These are phyloP conservation scores for Condylostylus longicornis DNA, from an alignment of 1,140 invertebrate species.

Conservation along the genomic window DNA sequence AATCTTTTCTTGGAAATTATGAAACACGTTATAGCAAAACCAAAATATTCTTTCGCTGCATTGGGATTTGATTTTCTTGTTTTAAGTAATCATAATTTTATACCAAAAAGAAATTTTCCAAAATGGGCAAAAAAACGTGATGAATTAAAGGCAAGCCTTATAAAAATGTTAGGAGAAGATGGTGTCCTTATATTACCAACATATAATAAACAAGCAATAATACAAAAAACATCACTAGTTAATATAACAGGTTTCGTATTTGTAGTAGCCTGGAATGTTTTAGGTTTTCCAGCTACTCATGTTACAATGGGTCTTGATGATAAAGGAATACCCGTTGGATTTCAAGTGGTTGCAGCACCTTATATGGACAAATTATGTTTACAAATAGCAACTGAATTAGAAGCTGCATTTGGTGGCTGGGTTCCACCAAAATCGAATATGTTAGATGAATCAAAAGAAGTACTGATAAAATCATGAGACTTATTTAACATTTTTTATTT, in stretches of 20 bases:
- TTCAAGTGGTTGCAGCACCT: slow-evolving; percentile 51
- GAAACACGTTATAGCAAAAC: no score
- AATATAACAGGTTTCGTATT: slow-evolving; percentile 48
- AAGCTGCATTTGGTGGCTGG: slow-evolving; percentile 71
- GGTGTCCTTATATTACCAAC: slow-evolving; percentile 65
- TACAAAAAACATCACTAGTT: slow-evolving; percentile 43
- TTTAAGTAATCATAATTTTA: no score
- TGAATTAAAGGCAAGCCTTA: no score
- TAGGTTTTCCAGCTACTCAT: slow-evolving; percentile 59
- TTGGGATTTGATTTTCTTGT: no score
- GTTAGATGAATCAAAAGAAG: no score
- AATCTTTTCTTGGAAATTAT: no score
- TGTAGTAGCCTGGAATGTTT: slow-evolving; percentile 55
- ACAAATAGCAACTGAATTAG: slow-evolving; percentile 59
- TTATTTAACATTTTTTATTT: background rate
- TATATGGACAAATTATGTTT: slow-evolving; percentile 58
- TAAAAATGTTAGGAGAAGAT: slow-evolving; percentile 39
- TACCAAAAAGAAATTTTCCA: no score
- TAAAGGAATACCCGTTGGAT: slow-evolving; percentile 51
- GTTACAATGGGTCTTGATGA: slow-evolving; percentile 49
- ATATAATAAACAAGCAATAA: slow-evolving; percentile 44
- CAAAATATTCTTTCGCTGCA: no score
- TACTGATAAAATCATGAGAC: slow-evolving; percentile 3
- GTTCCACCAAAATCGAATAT: slow-evolving; percentile 9
- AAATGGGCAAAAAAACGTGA: no score